Base-by-base conservation (phyloP, 2,113 vertebrate species). In the Potamarius usumacintae region DNA sequence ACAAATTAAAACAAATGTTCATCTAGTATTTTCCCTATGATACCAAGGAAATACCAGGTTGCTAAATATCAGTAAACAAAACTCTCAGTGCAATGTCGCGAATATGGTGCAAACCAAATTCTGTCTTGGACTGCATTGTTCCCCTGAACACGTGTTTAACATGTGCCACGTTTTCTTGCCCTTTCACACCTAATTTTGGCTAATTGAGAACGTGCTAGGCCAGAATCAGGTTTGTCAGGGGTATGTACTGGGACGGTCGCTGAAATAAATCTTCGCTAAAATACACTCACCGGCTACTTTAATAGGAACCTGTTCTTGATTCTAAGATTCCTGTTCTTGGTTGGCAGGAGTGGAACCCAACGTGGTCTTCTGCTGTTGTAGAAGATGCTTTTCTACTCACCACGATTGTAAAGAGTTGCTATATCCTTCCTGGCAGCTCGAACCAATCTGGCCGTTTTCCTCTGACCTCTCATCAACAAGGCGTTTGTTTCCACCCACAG, bases 211-310 rank as follows among this genome's bases (percentile, higher is more conserved):
- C 22, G n/a, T 58, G 11, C 22, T 27, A 77, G 15, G 42, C 63
- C 42, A 78, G 55, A 85, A 80, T 69, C 50, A 58, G 42, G 55
- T 50, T 71, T n/a, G 7, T 18, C 69, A 42, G 52, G 52, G 5
- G n/a, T 5, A 30, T 30, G 50, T 55, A 52, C 67, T 50, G 67
- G 30, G 5, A 72, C 52, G 42, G 71, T 65, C 27, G 42, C n/a
- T 55, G 27, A 84, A 71, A n/a, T 48, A 84, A 71, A 71, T n/a
- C 63, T 69, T 83, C 48, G 27, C 42, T 83, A 30, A 84, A 71
- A 53, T 57, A 34, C 34, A 67, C 42, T 42, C 42, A 42, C 42
- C 42, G 4, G 42, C 42, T 42, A 42, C 42, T 42, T 42, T 42
- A 42, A 42, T 42, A 42, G 42, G 42, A 42, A 42, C 42, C 3